Conservation (phyloP, 2,113 vertebrate genomes). For the Mixornis gularis region DNA sequence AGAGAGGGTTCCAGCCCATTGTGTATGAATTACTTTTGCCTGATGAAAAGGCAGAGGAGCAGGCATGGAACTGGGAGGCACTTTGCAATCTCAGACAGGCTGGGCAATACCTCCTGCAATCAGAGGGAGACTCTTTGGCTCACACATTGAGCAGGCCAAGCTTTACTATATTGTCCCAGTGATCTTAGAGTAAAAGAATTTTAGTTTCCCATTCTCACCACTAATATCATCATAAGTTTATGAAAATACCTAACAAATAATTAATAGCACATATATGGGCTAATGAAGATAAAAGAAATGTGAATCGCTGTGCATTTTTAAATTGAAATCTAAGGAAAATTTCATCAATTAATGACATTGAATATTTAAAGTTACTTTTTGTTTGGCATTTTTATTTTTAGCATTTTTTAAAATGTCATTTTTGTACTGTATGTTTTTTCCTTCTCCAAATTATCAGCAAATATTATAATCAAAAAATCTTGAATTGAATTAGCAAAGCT, state of each 20-base stretch:
- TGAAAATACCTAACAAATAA: neutral
- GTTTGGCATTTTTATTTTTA: neutral
- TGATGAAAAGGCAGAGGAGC: neutral
- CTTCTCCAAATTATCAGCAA: neutral
- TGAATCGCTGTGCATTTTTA: neutral
- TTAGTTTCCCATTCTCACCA: neutral
- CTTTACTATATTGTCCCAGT: neutral
- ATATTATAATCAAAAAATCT: neutral
- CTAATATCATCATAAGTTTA: neutral
- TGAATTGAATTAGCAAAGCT: neutral
- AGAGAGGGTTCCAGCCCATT: neutral
- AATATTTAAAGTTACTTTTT: neutral
- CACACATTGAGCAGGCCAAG: accelerated
- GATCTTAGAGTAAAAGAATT: neutral
- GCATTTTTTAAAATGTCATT: neutral
- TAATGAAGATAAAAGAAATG: neutral
- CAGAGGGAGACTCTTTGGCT: neutral
- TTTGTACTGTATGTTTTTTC: neutral
- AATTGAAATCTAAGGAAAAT: neutral
- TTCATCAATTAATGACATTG: neutral
- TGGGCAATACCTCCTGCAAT: neutral
- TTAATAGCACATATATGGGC: neutral
- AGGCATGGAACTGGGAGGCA: neutral
- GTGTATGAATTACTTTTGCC: neutral
- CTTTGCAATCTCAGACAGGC: neutral